Evolutionary conservation across 1,140 invertebrate species (phyloP).

Genomic region (Drosophila mayri): DNA sequence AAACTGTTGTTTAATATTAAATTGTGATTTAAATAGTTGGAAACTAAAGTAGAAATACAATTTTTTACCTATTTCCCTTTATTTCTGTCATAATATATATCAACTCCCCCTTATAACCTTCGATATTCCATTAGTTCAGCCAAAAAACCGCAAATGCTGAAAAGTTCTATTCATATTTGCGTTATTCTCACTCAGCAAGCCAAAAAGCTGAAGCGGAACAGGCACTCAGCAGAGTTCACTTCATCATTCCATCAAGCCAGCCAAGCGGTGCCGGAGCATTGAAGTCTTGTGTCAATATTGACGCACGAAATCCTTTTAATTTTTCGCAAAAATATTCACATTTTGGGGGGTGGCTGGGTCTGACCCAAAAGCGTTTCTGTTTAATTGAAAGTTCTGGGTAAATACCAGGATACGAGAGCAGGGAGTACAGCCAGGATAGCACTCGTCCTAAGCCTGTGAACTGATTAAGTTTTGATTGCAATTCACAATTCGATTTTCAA

Average conservation of each 20-base stretch:
- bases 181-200: constrained; percentile 20
- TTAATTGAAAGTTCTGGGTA: constrained; percentile 73
- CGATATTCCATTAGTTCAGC: constrained; percentile 7
- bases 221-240: constrained; percentile 26
- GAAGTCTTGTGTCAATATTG: constrained; percentile 81
- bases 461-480: constrained; percentile 82
- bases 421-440: not conserved
- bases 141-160: constrained; percentile 28
- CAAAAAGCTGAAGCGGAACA: constrained; percentile 15
- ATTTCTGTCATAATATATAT: not conserved
- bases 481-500: constrained; percentile 75
- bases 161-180: constrained; percentile 50
- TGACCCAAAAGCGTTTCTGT: constrained; percentile 56
- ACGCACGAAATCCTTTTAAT: constrained; percentile 77
- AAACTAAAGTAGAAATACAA: not conserved
- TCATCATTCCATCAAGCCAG: constrained; percentile 29
- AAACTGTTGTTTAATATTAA: not conserved
- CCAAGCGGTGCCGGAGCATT: constrained; percentile 34
- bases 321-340: constrained; percentile 70
- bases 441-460: constrained; percentile 69
- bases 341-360: constrained; percentile 17
- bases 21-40: not conserved
- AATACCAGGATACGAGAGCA: constrained; percentile 18
- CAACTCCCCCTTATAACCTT: not conserved
- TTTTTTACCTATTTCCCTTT: not conserved